A percentile compares a stretch with the other conserved stretches of the same genome.
phyloP scores from a whole-genome alignment of 2,113 vertebrate species.

The Gobio gobio region DNA sequence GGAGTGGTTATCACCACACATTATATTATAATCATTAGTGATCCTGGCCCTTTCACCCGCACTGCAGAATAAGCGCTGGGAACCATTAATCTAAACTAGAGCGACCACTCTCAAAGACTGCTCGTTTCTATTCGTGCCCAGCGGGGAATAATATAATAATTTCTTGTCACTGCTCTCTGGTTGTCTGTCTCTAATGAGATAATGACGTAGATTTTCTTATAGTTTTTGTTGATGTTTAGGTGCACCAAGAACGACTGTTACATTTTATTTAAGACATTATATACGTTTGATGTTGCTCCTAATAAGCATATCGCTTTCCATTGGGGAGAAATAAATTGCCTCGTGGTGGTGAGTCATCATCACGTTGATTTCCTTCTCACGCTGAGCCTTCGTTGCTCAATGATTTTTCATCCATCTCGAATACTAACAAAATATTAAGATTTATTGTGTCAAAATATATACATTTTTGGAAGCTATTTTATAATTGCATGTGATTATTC shows the following conservation, averaged over 20 bases:
- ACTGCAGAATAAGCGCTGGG: conserved; percentile 74
- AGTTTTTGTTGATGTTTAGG: conserved; percentile 35
- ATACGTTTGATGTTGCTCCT: not conserved
- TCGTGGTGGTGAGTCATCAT: not conserved
- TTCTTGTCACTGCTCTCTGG: conserved; percentile 57
- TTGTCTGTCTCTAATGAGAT: conserved; percentile 48
- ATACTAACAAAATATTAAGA: not conserved
- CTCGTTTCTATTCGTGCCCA: conserved; percentile 58
- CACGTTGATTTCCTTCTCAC: not conserved
- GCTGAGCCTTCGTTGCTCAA: too few species aligned
- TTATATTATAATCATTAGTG: conserved; percentile 84
- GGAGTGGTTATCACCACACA: conserved; percentile 80
- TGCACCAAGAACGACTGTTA: not conserved
- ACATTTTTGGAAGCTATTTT: not conserved
- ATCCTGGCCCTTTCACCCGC: conserved; percentile 80
- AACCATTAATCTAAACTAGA: conserved; percentile 78
- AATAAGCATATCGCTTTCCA: not conserved
- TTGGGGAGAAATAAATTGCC: not conserved
- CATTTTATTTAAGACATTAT: not conserved
- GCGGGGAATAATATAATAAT: conserved; percentile 59
- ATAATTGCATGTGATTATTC: not conserved
- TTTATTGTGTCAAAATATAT: not conserved
- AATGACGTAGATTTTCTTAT: conserved; percentile 42
- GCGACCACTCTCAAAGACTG: conserved; percentile 59
- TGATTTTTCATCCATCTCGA: not conserved